phyloP scores from a whole-genome alignment of 2,797 vertebrate species.

The Yasuhikotakia modesta region DNA sequence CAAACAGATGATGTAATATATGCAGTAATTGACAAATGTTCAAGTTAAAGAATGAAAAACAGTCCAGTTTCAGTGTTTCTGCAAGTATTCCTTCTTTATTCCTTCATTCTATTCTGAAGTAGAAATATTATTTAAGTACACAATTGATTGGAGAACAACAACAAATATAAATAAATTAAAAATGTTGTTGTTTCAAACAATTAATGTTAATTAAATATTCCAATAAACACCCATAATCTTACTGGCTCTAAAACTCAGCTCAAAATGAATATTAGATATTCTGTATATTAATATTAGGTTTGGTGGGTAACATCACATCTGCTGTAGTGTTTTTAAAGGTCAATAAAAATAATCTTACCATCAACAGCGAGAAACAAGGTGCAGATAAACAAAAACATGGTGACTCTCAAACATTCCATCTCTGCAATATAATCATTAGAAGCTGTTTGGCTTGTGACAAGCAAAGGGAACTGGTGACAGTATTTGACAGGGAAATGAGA shows the following conservation, averaged over 20 bases:
- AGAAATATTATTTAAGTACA: neutral
- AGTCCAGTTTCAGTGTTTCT: neutral
- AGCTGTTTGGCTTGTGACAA: slow-evolving; percentile 66
- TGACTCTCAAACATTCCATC: slow-evolving; percentile 79
- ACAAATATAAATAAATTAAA: too few relatives aligned
- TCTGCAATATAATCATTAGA: slow-evolving; percentile 81
- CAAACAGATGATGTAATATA: neutral
- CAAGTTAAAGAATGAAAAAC: neutral
- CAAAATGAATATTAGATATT: too few relatives aligned
- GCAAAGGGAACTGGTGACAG: slow-evolving; percentile 75
- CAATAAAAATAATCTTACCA: slow-evolving; percentile 67
- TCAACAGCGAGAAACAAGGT: slow-evolving; percentile 64
- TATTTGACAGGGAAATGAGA: slow-evolving; percentile 85
- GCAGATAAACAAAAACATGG: slow-evolving; percentile 59
- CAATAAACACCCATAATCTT: neutral
- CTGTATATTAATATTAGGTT: neutral
- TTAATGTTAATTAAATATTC: too few relatives aligned
- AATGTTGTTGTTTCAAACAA: too few relatives aligned
- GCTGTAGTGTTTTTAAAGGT: neutral
- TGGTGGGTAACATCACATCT: neutral
- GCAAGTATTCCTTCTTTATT: neutral
- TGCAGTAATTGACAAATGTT: neutral
- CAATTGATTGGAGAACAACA: neutral
- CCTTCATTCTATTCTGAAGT: neutral
- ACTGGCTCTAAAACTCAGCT: neutral